Evolutionary conservation across 2,113 vertebrate genomes (phyloP), one percentile per base, ranked within the genome.

Genomic region (Equus quagga): DNA sequence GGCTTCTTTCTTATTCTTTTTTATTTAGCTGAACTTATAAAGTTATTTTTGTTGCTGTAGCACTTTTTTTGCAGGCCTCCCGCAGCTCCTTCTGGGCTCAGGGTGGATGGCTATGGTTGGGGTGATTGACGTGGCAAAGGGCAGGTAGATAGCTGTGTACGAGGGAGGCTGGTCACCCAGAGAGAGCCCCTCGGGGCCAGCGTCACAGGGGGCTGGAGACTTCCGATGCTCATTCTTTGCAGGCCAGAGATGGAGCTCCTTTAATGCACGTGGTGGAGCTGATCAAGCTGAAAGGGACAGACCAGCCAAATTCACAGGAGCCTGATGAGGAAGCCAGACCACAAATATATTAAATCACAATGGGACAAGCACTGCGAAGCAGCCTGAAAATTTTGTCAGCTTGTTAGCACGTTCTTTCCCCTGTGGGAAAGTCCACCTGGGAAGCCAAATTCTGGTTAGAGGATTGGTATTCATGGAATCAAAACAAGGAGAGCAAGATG

Each of bases 241-340:
- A 70, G 80, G 84, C 72, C 33, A 1, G 19, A 70, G 49, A 41
- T n/a, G 44, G 62, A 69, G 56, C 3, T 36, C 93, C 79, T 94
- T 79, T 31, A n/a, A 33, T 44, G 83, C 46, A 10, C 51, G 62
- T 67, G 91, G 60, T 65, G 91, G 51, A 85, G 70, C 56, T 94
- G 31, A 79, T 82, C 76, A 69, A 85, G 65, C 83, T 41, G 26
- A 56, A 73, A 94, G 41, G 51, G 41, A 14, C 4, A 7, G 72
- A 85, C 60, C 73, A 62, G 65, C 79, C 78, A 67, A 78, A 85
- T 78, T 86, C 93, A 78, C 60, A n/a, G 78, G 36, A 84, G 97
- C 41, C 96, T 44, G 60, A 82, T 36, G 23, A 91, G 75, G 80
- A 97, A 96, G 89, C 97, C 96, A 94, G 98, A 95, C 94, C 96